phyloP scores from a whole-genome alignment of 2,797 vertebrate species.

The Poeciliopsis turneri region DNA sequence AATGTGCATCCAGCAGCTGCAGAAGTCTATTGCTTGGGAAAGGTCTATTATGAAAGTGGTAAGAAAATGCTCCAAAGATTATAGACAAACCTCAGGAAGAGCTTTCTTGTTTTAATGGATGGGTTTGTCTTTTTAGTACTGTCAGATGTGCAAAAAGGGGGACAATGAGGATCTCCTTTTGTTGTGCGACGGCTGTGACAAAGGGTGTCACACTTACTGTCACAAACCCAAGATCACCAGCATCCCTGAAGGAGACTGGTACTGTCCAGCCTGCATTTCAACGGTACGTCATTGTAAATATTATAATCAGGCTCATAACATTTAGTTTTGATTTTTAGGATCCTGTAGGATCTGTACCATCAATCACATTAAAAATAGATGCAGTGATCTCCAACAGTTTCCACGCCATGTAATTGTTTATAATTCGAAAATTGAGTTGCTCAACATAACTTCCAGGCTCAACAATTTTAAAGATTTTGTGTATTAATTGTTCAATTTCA shows the following conservation, averaged over 20 bases:
- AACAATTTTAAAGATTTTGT: not conserved
- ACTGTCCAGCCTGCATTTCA: slow-evolving; percentile 98
- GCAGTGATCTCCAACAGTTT: not conserved
- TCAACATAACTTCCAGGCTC: not conserved
- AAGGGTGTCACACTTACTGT: slow-evolving; percentile 99
- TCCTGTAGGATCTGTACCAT: not conserved
- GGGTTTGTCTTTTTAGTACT: slow-evolving; percentile 85
- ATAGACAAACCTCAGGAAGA: not conserved
- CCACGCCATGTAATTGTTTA: not conserved
- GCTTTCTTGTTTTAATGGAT: slow-evolving; percentile 20
- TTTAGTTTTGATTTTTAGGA: not conserved
- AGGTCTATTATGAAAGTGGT: slow-evolving; percentile 99
- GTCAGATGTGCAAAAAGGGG: slow-evolving; percentile 97
- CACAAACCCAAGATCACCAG: slow-evolving; percentile 96
- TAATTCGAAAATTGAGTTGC: not conserved
- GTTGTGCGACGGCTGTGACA: slow-evolving; percentile 97
- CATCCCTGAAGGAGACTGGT: slow-evolving; percentile 99
- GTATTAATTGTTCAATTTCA: slow-evolving; percentile 31
- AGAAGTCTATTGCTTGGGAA: slow-evolving; percentile 99
- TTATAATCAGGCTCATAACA: not conserved
- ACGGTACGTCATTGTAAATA: slow-evolving; percentile 82
- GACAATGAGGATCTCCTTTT: slow-evolving; percentile 98
- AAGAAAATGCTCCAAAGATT: slow-evolving; percentile 54
- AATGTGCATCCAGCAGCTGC: slow-evolving; percentile 98
- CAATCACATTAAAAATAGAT: not conserved